phyloP scores from a whole-genome alignment of 2,888 invertebrate genomes.

The Reticulitermes lucifugus region DNA sequence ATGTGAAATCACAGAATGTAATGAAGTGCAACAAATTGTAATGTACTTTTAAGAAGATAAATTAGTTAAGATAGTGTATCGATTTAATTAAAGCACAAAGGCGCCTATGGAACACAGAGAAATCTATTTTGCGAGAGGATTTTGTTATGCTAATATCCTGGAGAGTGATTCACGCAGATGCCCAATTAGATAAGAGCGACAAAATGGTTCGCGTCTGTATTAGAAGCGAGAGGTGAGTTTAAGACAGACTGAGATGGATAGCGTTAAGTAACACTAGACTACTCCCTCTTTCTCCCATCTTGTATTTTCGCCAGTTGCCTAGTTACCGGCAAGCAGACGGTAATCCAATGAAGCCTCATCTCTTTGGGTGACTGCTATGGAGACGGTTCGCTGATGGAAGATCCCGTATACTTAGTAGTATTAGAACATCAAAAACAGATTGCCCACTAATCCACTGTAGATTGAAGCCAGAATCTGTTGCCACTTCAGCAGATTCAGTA shows the following conservation, averaged over 20 bases:
- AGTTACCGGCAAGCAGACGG: slow-evolving; percentile 5
- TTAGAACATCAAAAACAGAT: background rate
- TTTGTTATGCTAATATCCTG: slow-evolving; percentile 27
- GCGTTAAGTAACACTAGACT: background rate
- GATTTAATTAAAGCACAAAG: background rate
- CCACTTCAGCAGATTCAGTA: slow-evolving; percentile 1
- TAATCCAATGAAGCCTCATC: slow-evolving; percentile 22
- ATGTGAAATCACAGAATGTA: too few species aligned
- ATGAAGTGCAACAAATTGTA: too few species aligned
- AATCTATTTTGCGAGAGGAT: background rate
- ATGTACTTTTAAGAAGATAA: background rate
- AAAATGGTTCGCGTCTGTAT: slow-evolving; percentile 12
- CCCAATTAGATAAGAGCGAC: slow-evolving; percentile 13
- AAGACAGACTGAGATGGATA: background rate
- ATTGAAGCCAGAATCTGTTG: background rate
- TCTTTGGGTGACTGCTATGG: slow-evolving; percentile 7
- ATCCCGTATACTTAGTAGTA: slow-evolving; percentile 2
- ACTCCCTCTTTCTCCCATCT: background rate
- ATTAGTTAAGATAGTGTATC: background rate
- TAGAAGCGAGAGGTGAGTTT: background rate
- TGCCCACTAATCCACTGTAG: background rate
- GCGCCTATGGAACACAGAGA: background rate
- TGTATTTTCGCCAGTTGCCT: slow-evolving; percentile 8
- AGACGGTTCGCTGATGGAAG: background rate
- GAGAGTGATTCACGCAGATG: background rate